Evolutionary conservation across 1,140 invertebrate genomes (phyloP), one percentile per base, ranked within the genome.

Genomic region (Delia radicum): DNA sequence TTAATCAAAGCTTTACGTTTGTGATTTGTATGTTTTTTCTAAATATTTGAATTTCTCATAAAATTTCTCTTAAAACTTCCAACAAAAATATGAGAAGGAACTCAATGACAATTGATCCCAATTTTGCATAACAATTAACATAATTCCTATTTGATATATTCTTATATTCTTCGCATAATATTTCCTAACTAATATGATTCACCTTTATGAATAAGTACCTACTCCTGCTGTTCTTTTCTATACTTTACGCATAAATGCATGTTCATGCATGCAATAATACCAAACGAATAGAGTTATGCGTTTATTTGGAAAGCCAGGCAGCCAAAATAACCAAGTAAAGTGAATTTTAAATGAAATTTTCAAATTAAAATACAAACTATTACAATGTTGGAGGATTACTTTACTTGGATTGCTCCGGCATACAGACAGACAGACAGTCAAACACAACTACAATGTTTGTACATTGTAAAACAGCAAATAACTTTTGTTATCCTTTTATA

Each of bases 311-410:
- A 55, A 55, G 21, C 48, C 48, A 55, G 48, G 18, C 48, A 55
- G 15, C 18, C 48, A 18, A 55, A 33, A 15, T 15, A 65, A 28
- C 13, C 62, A 29, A 12, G 4, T n/a, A 65, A 65, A 65, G 62
- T 65, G 62, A 65, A 65, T 65, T 65, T 65, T 28, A 65, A 65
- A 65, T 65, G 62, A 65, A 65, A 28, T 65, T 65, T 65, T 65
- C 62, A 65, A 27, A 28, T 65, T 27, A 65, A 65, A 65, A 27
- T 55, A 21, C n/a, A n/a, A n/a, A n/a, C n/a, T 21, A 55, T 55
- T 55, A 55, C 48, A 55, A 21, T 55, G 48, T 55, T 55, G 15
- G 48, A 33, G 8, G 48, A 55, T 55, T 55, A 55, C 48, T 6
- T 55, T 55, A 8, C 37, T 10, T 42, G 37, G 37, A 15, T 33